phyloP scores from a whole-genome alignment of 2,888 invertebrate species.

The Drosophila antonietae region DNA sequence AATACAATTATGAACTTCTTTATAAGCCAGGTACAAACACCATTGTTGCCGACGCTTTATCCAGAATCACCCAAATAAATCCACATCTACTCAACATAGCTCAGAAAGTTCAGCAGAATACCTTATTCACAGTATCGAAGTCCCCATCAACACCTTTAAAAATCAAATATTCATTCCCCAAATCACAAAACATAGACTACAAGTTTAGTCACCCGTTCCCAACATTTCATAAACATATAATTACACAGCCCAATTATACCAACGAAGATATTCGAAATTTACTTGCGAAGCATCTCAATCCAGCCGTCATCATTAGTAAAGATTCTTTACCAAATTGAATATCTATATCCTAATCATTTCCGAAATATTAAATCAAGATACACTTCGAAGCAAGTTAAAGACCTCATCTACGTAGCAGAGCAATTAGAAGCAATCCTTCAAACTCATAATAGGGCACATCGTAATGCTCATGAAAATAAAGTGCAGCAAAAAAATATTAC shows the following conservation, averaged over 20 bases:
- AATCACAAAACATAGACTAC: neutral
- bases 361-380: neutral
- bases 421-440: no score
- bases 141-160: neutral
- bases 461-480: no score
- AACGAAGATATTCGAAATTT: neutral
- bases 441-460: no score
- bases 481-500: no score
- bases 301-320: neutral
- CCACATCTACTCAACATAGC: neutral
- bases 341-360: neutral
- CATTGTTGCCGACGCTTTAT: neutral
- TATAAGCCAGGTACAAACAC: neutral
- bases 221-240: neutral
- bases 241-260: neutral
- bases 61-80: neutral
- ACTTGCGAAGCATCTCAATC: neutral
- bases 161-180: neutral
- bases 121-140: neutral
- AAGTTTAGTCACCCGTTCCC: neutral
- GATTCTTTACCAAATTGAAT: neutral
- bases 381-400: no score
- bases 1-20: neutral
- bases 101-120: neutral
- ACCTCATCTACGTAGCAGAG: no score